Evolutionary conservation across 2,113 vertebrate species (phyloP).

Genomic region (Ovis aries): ARS-UI_Ramb_v3.0 NC_056067.1:5850001-5850500

Average conservation of each 20-base stretch:
- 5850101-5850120: not conserved
- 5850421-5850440: rapidly evolving
- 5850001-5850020: not conserved
- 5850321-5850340: rapidly evolving
- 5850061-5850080: not conserved
- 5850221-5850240: not conserved
- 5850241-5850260: not conserved
- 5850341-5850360: not conserved
- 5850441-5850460: rapidly evolving
- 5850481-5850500: rapidly evolving
- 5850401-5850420: not conserved
- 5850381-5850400: not conserved
- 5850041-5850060: not conserved
- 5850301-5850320: not conserved
- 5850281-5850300: not conserved
- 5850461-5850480: too few species aligned
- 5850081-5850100: not conserved
- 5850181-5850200: not conserved
- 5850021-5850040: not conserved
- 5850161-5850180: rapidly evolving
- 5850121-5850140: not conserved
- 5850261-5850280: not conserved
- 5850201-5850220: not conserved
- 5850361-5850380: not conserved
- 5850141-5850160: not conserved